Evolutionary conservation across 2,797 vertebrate genomes (phyloP).

Genomic region (Anas georgica): DNA sequence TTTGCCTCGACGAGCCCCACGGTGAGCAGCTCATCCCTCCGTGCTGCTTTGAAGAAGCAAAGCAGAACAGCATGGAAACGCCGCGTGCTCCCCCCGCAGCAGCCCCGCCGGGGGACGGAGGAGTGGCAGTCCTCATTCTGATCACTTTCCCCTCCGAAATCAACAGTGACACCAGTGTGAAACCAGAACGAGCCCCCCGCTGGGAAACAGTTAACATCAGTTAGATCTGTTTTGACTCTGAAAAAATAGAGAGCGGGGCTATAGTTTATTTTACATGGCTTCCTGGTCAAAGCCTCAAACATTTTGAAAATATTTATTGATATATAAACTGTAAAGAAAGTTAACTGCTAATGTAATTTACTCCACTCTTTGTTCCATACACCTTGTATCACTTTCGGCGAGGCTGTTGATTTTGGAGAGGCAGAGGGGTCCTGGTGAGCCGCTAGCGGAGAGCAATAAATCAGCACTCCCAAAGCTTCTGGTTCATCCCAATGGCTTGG

Average conservation of each 20-base stretch:
- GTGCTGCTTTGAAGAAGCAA: slow-evolving; percentile 51
- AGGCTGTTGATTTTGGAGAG: slow-evolving; percentile 76
- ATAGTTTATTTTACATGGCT: slow-evolving; percentile 51
- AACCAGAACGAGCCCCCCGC: slow-evolving; percentile 58
- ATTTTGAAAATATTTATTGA: slow-evolving; percentile 70
- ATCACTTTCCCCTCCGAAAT: slow-evolving; percentile 64
- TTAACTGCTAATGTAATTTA: slow-evolving; percentile 72
- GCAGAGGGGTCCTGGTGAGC: slow-evolving; percentile 48
- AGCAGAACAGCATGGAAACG: slow-evolving; percentile 39
- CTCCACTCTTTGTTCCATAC: slow-evolving; percentile 69
- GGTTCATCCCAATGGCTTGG: slow-evolving; percentile 73
- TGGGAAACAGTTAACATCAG: slow-evolving; percentile 71
- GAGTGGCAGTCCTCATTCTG: slow-evolving; percentile 56
- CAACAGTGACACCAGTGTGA: slow-evolving; percentile 69
- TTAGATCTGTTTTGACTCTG: slow-evolving; percentile 56
- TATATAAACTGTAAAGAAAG: slow-evolving; percentile 64
- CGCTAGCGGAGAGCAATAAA: slow-evolving; percentile 56
- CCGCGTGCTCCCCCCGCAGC: background rate
- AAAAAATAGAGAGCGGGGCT: background rate
- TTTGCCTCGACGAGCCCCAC: slow-evolving; percentile 49
- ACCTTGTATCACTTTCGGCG: slow-evolving; percentile 66
- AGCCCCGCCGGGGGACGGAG: background rate
- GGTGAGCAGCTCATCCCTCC: slow-evolving; percentile 22
- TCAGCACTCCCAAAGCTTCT: slow-evolving; percentile 71
- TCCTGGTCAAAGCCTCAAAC: slow-evolving; percentile 47